Conservation (phyloP, 2,113 vertebrate genomes). For the Lipotes vexillifer region DNA sequence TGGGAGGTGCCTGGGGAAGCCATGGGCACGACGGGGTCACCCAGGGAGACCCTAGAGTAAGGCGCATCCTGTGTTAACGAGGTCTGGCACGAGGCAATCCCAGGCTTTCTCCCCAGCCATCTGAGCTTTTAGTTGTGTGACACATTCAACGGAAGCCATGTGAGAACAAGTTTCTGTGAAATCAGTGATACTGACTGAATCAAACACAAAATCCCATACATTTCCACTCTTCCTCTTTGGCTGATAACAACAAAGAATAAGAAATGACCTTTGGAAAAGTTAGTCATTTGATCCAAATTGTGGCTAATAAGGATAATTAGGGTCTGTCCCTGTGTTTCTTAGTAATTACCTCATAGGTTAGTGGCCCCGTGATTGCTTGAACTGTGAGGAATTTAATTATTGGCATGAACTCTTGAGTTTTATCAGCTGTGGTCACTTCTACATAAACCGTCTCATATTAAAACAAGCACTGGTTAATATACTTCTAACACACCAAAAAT, state of each 20-base stretch:
- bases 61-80: background rate
- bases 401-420: slow-evolving; percentile 19
- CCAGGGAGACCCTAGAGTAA: background rate
- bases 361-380: slow-evolving; percentile 29
- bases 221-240: background rate
- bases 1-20: background rate
- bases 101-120: background rate
- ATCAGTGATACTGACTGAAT: background rate
- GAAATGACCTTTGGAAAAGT: background rate
- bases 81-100: background rate
- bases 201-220: background rate
- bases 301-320: background rate
- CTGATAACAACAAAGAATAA: background rate
- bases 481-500: background rate
- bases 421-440: slow-evolving; percentile 49
- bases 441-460: slow-evolving; percentile 43
- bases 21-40: background rate
- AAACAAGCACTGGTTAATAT: slow-evolving; percentile 21
- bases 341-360: slow-evolving; percentile 15
- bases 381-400: slow-evolving; percentile 47
- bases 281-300: slow-evolving; percentile 12
- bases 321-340: background rate
- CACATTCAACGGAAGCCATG: background rate
- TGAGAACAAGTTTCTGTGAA: background rate
- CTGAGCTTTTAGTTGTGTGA: background rate